Conservation (phyloP, 2,113 vertebrate genomes). For the Panthera leo region DNA sequence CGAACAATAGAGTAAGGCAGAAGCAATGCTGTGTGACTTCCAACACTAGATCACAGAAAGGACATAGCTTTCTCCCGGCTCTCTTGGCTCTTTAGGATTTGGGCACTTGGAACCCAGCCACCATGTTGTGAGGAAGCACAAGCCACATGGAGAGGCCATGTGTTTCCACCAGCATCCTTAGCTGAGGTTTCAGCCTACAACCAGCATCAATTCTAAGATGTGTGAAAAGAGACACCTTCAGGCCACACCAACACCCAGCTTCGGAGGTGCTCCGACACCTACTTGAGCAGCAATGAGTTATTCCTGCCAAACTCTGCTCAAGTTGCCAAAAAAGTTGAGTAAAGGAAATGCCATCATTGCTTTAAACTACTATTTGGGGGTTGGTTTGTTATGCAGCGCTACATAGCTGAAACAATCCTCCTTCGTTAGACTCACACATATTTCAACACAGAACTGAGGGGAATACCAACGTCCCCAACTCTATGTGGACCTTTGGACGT, state of each 20-base stretch:
- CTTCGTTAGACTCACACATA: not conserved
- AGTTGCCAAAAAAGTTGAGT: not conserved
- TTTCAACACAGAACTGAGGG: not conserved
- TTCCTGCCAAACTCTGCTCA: not conserved
- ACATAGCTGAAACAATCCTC: not conserved
- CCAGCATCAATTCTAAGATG: not conserved
- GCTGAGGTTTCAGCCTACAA: not conserved
- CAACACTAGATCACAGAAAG: not conserved
- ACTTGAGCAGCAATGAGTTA: not conserved
- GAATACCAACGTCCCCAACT: not conserved
- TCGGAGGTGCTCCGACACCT: not conserved
- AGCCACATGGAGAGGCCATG: not conserved
- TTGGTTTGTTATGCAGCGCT: not conserved
- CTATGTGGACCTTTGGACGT: not conserved
- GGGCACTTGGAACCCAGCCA: not conserved
- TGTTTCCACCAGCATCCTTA: not conserved
- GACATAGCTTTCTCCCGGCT: not conserved
- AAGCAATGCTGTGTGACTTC: not conserved
- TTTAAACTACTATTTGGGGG: not conserved
- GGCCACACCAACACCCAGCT: not conserved
- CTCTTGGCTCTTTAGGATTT: not conserved
- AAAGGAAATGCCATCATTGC: not conserved
- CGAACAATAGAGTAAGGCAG: not conserved
- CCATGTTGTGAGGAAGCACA: not conserved
- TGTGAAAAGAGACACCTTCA: not conserved